phyloP scores from a whole-genome alignment of 2,113 vertebrate species.

The Psophia crepitans region DNA sequence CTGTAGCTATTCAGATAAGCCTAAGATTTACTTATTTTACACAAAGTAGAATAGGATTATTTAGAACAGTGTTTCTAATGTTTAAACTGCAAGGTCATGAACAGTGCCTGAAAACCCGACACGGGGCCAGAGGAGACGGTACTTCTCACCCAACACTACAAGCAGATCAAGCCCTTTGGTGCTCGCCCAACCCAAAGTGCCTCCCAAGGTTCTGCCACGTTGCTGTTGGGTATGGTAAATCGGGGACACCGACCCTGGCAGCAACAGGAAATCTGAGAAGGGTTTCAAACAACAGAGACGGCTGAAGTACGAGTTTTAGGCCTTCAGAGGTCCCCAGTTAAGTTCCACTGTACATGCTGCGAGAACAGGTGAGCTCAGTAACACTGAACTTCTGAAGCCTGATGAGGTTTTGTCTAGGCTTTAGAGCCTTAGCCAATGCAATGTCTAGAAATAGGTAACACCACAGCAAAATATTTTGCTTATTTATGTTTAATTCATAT shows the following conservation, averaged over 20 bases:
- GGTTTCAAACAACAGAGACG: background rate
- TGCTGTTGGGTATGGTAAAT: accelerated
- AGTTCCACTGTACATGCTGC: background rate
- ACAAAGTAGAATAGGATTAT: background rate
- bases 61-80: background rate
- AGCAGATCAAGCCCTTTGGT: background rate
- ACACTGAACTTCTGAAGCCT: background rate
- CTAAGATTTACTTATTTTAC: background rate
- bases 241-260: accelerated
- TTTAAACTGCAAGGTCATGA: background rate
- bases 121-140: background rate
- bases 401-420: background rate
- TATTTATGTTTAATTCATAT: background rate
- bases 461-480: background rate
- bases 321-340: background rate
- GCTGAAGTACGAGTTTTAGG: background rate
- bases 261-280: background rate
- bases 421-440: background rate
- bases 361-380: background rate
- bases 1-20: background rate
- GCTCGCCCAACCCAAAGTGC: accelerated
- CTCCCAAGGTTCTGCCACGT: background rate
- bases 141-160: background rate
- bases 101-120: background rate
- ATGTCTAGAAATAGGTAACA: background rate